These are phyloP conservation scores for Cherax quadricarinatus DNA, from an alignment of 1,140 invertebrate species.

Conservation along the genomic window DNA sequence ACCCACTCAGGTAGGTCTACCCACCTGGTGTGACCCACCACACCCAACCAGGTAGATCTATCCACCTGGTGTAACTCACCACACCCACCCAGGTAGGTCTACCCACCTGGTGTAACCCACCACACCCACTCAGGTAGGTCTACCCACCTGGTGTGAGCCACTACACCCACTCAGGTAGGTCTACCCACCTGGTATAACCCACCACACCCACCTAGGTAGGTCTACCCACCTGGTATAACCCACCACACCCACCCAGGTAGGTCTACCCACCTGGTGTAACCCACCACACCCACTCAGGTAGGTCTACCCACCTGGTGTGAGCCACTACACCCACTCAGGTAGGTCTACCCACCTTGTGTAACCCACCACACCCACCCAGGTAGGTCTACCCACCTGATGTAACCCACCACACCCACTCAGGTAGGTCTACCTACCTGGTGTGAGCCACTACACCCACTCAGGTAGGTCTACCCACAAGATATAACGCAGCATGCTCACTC, in stretches of 20 bases:
- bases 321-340: too few relatives aligned
- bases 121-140: not conserved
- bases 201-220: not conserved
- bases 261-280: too few relatives aligned
- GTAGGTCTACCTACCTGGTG: too few relatives aligned
- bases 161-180: not conserved
- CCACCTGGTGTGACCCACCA: too few relatives aligned
- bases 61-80: too few relatives aligned
- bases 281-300: not conserved
- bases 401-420: too few relatives aligned
- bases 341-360: too few relatives aligned
- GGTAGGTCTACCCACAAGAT: not conserved
- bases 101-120: too few relatives aligned
- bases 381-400: not conserved
- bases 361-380: not conserved
- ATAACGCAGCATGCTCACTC: too few relatives aligned
- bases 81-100: not conserved
- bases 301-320: not conserved
- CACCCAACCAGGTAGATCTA: not conserved
- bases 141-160: too few relatives aligned
- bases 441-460: not conserved
- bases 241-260: not conserved
- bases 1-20: not conserved
- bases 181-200: too few relatives aligned
- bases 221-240: not conserved